These are phyloP conservation scores for Stegastes partitus DNA, from an alignment of 2,113 vertebrate species.

Conservation along the genomic window DNA sequence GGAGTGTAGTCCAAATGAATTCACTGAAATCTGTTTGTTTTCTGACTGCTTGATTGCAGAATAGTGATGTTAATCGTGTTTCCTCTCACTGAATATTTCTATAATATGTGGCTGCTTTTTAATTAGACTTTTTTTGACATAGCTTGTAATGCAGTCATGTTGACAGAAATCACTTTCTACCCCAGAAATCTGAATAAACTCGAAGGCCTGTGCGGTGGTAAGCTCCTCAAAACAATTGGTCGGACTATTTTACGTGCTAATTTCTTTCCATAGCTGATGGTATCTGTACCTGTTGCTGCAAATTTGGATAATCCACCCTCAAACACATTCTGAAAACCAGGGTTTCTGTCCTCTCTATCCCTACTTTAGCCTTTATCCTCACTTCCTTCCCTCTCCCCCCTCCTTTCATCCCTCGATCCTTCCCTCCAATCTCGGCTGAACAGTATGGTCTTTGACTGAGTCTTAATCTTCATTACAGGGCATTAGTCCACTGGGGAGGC, in stretches of 20 bases:
- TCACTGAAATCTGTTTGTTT: not conserved
- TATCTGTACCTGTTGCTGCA: conserved; percentile 46
- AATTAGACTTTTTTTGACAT: not conserved
- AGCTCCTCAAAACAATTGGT: not conserved
- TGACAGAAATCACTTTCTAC: not conserved
- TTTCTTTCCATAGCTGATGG: not conserved
- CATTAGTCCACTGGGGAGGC: conserved; percentile 90
- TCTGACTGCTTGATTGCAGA: not conserved
- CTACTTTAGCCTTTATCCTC: conserved; percentile 67
- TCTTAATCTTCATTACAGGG: conserved; percentile 99
- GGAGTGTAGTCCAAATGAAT: no score
- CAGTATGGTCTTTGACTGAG: conserved; percentile 91
- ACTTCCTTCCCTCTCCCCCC: conserved; percentile 69
- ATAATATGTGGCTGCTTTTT: conserved; percentile 1
- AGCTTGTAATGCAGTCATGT: conserved; percentile 24
- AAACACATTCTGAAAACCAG: conserved; percentile 41
- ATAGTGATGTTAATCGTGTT: not conserved
- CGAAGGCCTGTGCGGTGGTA: not conserved
- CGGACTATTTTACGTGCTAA: not conserved
- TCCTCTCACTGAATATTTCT: not conserved
- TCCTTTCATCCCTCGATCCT: conserved; percentile 64
- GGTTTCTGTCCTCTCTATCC: conserved; percentile 53
- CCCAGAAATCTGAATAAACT: not conserved
- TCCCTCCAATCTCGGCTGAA: conserved; percentile 77
- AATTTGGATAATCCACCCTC: conserved; percentile 49